A percentile compares a stretch with the other conserved stretches of the same genome.
Evolutionary conservation across 2,797 vertebrate genomes (phyloP).

Genomic region (Mus spretus): DNA sequence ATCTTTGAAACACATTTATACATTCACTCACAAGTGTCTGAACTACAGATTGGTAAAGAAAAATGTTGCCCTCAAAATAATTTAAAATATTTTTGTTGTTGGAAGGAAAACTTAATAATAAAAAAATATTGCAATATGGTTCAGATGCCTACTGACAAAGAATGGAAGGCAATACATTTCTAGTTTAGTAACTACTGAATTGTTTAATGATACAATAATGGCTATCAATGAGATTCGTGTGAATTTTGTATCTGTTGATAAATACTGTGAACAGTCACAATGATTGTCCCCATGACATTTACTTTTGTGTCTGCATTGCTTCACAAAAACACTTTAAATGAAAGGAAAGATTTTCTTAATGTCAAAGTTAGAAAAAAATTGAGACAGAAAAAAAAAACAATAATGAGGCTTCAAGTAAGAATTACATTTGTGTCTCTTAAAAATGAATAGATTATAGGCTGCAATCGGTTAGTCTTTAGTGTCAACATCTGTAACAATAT

Average conservation of each 20-base stretch:
- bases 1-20: background rate
- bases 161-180: background rate
- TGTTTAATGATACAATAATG: background rate
- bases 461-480: slow-evolving; percentile 3
- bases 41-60: background rate
- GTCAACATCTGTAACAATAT: background rate
- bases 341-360: background rate
- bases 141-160: background rate
- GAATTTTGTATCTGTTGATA: background rate
- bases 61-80: background rate
- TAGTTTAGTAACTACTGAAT: background rate
- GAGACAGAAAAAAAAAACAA: background rate
- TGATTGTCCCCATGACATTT: slow-evolving; percentile 23
- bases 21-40: background rate
- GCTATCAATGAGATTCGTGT: background rate
- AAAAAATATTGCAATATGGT: background rate
- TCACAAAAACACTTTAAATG: slow-evolving; percentile 17
- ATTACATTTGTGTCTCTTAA: background rate
- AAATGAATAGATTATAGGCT: slow-evolving; percentile 37
- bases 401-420: background rate
- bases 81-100: background rate
- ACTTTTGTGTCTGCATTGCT: slow-evolving; percentile 32
- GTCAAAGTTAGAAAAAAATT: background rate
- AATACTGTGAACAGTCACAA: background rate
- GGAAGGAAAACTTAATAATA: background rate